Conservation (phyloP, 2,888 invertebrate species). For the Danaus chrysippus region DNA sequence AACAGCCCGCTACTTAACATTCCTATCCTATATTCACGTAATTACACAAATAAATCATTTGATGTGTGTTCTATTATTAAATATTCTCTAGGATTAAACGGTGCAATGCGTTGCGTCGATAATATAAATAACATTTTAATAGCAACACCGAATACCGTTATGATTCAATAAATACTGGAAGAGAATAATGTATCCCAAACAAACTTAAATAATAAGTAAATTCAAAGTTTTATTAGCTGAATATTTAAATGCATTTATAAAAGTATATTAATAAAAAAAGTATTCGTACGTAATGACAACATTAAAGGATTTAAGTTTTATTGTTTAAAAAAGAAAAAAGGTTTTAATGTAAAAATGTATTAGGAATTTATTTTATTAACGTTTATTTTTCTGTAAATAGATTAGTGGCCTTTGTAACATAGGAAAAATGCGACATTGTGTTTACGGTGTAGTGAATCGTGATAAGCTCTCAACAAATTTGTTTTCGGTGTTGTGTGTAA, state of each 20-base stretch:
- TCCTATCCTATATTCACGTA: conserved; percentile 67
- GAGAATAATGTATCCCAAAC: too few relatives aligned
- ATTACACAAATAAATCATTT: conserved; percentile 56
- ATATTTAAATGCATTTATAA: too few relatives aligned
- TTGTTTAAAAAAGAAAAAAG: too few relatives aligned
- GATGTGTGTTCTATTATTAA: conserved; percentile 37
- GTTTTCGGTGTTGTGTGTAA: conserved; percentile 48
- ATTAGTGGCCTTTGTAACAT: conserved; percentile 17
- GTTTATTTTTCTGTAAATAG: not conserved
- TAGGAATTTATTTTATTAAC: not conserved
- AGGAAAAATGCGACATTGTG: conserved; percentile 47
- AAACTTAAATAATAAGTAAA: too few relatives aligned
- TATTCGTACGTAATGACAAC: too few relatives aligned
- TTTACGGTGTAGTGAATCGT: conserved; percentile 36
- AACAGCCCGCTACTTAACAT: conserved; percentile 69
- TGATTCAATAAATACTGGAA: conserved; percentile 7
- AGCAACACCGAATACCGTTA: conserved; percentile 4
- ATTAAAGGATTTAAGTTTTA: too few relatives aligned
- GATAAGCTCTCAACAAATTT: conserved; percentile 63
- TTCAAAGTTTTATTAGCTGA: too few relatives aligned
- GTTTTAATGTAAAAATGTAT: too few relatives aligned
- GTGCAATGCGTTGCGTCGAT: conserved; percentile 19
- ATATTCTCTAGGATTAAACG: conserved; percentile 27
- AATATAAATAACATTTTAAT: conserved; percentile 15
- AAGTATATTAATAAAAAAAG: too few relatives aligned